Evolutionary conservation across 2,888 invertebrate species (phyloP), one percentile per base, ranked within the genome.

Genomic region (Rutpela maculata): DNA sequence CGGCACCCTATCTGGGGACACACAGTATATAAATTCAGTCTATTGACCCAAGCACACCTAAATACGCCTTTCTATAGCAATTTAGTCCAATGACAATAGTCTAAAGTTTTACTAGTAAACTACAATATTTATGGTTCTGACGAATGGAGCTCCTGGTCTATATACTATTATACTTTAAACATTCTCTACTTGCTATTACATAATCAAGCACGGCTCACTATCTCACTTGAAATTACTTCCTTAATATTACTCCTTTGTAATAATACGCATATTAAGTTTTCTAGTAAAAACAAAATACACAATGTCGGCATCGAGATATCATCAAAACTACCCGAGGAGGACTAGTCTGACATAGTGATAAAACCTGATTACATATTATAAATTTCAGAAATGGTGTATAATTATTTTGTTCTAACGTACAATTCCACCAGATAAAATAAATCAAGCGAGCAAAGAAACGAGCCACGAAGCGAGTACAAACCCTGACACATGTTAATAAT

Each of bases 401-500:
- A 87, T 87, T 87, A 87, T 84, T 83, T 84, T 74, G 76, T 63
- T 72, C 78, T 72, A 82, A 78, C 81, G 78, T 81, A 80, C 83
- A 82, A 82, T 82, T 78, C 77, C 80, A 78, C 76, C 78, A 83
- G 84, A 82, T 83, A 81, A 81, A 84, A 86, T 87, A 87, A 86
- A 87, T 86, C 87, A 86, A 82, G 82, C 22, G 71, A 62, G 76
- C 76, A 77, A 74, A 78, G 78, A 76, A 82, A 76, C 78, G 78
- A 77, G 74, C 74, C 62, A 68, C 43, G 70, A 38, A 55, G 66
- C 59, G 22, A 59, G 22, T 59, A 59, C 59, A 59, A 18, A 26
- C 68, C 79, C 82, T 82, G 86, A 86, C 86, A 86, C 85, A 84
- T 85, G 86, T 86, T 86, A 84, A 86, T 86, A 86, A 85, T 84